Evolutionary conservation across 1,140 invertebrate species (phyloP), one percentile per base, ranked within the genome.

Genomic region (Cyrtorhinus lividipennis): DNA sequence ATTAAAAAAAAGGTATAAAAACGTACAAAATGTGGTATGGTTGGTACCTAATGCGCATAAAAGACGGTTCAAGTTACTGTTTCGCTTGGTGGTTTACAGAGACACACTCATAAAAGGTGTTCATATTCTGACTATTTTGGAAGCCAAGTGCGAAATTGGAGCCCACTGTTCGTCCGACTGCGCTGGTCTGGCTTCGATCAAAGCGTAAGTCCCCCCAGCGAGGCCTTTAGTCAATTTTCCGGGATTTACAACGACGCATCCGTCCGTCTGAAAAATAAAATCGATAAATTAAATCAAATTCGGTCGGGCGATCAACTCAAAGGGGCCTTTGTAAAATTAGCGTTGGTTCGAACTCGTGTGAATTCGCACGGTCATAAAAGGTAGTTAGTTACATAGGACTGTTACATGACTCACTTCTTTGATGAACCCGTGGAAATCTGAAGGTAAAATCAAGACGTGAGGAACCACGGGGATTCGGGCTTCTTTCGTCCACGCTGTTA

Each of bases 381-480:
- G n/a, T n/a, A n/a, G n/a, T n/a, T n/a, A n/a, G n/a, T n/a, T n/a
- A n/a, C n/a, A n/a, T n/a, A n/a, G n/a, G n/a, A n/a, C n/a, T n/a
- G n/a, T n/a, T n/a, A n/a, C n/a, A n/a, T n/a, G 44, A 61, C 26
- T 27, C n/a, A 61, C 18, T 20, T 30, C 86, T 78, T 88, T 90
- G 48, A 87, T 79, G 73, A 93, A 95, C 71, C 85, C 81, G 72
- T 83, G 79, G 61, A 94, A 81, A 71, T 89, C 84, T 10, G 91
- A 93, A 1, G 92, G 91, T 65, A 91, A 70, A 48, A 96, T 73
- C 1, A 96, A 73, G 8, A 96, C 66, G 71, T 95, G 89, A 1
- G 92, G 92, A 56, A 82, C 82, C 57, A 77, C 72, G 13, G 83
- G 75, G 62, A 91, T 76, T 61, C 80, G 78, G 12, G 80, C 81